Conservation (phyloP, 2,888 invertebrate species). For the Chaitophorus viminalis region DNA sequence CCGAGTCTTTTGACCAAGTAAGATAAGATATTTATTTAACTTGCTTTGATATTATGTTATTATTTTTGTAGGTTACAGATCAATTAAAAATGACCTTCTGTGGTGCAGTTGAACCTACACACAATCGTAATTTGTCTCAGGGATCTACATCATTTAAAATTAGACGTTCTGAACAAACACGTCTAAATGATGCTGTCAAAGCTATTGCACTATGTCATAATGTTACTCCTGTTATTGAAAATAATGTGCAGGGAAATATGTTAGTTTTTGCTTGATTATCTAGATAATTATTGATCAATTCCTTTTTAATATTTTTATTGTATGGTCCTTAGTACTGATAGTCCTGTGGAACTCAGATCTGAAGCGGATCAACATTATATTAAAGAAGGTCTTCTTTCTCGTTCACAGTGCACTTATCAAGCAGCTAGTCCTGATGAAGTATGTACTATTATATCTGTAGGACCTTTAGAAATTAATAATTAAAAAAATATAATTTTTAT, state of each 20-base stretch:
- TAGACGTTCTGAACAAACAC: slow-evolving; percentile 76
- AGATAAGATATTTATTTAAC: slow-evolving; percentile 37
- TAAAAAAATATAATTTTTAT: slow-evolving; percentile 34
- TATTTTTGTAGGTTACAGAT: slow-evolving; percentile 37
- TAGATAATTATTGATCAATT: not conserved
- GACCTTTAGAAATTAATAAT: not conserved
- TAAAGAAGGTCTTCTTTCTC: slow-evolving; percentile 62
- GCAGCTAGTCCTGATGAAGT: slow-evolving; percentile 82
- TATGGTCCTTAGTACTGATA: slow-evolving; percentile 60
- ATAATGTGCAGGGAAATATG: slow-evolving; percentile 56
- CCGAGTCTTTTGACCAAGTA: slow-evolving; percentile 86
- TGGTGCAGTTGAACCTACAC: slow-evolving; percentile 56
- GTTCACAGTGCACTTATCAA: slow-evolving; percentile 71
- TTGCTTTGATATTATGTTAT: not conserved
- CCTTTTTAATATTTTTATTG: not conserved
- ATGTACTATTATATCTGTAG: slow-evolving; percentile 20
- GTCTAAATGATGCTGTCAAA: slow-evolving; percentile 89
- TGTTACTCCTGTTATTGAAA: slow-evolving; percentile 95
- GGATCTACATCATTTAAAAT: slow-evolving; percentile 68
- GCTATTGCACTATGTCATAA: slow-evolving; percentile 98
- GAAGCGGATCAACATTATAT: slow-evolving; percentile 72
- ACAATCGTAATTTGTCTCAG: slow-evolving; percentile 59
- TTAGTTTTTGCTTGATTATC: not conserved
- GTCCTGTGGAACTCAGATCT: slow-evolving; percentile 68
- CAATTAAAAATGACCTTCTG: slow-evolving; percentile 55